Conservation (phyloP, 2,888 invertebrate genomes). For the Exephanes ischioxanthus region DNA sequence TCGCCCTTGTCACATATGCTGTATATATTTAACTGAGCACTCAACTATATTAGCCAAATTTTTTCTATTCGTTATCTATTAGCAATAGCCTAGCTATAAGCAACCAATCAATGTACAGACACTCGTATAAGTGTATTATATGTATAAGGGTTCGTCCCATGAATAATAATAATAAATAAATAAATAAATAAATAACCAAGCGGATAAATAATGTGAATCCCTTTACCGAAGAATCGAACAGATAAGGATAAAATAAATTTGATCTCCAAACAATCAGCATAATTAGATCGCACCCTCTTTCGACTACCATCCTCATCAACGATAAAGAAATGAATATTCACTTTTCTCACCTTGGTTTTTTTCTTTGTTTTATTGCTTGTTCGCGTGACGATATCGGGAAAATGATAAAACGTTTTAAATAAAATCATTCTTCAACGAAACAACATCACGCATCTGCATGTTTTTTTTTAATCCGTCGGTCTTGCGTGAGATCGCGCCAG, state of each 20-base stretch:
- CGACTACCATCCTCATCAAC: neutral
- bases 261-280: neutral
- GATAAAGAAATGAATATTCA: slow-evolving; percentile 1
- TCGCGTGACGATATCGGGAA: neutral
- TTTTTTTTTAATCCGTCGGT: neutral
- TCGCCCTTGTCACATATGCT: too few species aligned
- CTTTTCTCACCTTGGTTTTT: neutral
- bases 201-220: slow-evolving; percentile 9
- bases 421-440: neutral
- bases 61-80: too few species aligned
- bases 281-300: neutral
- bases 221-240: neutral
- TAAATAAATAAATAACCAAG: too few species aligned
- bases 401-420: neutral
- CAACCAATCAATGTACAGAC: too few species aligned
- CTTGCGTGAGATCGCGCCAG: neutral
- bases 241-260: slow-evolving; percentile 10
- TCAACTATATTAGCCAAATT: too few species aligned
- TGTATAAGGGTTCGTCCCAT: too few species aligned
- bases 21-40: too few species aligned
- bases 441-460: neutral
- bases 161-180: too few species aligned
- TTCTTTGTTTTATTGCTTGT: neutral
- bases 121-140: too few species aligned
- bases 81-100: too few species aligned